Conservation (phyloP, 2,797 vertebrate genomes). For the Silurus lanzhouensis region DNA sequence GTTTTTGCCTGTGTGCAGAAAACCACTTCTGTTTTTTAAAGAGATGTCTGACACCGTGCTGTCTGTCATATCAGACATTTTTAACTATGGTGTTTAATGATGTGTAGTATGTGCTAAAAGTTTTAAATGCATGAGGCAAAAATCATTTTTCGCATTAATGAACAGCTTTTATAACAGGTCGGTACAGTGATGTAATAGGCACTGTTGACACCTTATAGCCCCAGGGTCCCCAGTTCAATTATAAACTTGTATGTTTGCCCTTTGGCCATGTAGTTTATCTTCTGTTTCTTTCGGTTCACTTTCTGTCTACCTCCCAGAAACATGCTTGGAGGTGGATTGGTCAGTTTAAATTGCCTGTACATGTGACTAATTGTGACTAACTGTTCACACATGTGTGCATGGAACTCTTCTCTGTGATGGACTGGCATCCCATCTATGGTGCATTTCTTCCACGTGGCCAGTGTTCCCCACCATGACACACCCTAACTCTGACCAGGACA, state of each 20-base stretch:
- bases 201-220: background rate
- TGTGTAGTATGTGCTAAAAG: constrained; percentile 16
- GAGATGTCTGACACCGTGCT: background rate
- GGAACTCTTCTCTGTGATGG: background rate
- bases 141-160: background rate
- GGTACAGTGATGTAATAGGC: background rate
- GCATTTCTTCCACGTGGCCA: background rate
- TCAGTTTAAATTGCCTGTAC: background rate
- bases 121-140: constrained; percentile 34
- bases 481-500: background rate
- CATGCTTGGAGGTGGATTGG: background rate
- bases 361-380: background rate
- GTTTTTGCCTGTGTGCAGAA: constrained; percentile 30
- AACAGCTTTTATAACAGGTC: background rate
- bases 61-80: constrained; percentile 8
- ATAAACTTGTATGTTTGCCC: background rate
- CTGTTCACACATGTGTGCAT: background rate
- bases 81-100: constrained; percentile 33
- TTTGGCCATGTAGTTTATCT: background rate
- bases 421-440: background rate
- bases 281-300: background rate
- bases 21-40: constrained; percentile 1
- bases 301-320: background rate
- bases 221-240: background rate
- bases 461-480: background rate